phyloP scores from a whole-genome alignment of 2,113 vertebrate species.

The Campylorhamphus procurvoides region DNA sequence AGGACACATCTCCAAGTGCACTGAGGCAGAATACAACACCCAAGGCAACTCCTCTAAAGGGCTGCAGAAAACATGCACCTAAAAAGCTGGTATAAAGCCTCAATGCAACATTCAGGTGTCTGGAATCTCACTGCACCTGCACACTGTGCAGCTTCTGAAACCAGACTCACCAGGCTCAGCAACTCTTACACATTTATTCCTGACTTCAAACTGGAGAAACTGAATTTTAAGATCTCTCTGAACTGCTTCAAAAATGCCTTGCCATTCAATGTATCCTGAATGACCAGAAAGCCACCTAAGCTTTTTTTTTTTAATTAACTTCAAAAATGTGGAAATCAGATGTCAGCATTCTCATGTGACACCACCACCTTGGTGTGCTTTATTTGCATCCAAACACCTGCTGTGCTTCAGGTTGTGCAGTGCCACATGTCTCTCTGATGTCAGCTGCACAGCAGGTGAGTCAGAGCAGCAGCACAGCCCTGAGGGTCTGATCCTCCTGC shows the following conservation, averaged over 20 bases:
- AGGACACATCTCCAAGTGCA: neutral
- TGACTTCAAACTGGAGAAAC: neutral
- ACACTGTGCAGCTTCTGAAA: neutral
- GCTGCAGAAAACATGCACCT: rapidly evolving
- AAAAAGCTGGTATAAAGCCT: neutral
- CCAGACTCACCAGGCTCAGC: neutral
- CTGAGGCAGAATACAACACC: neutral
- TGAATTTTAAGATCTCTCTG: neutral
- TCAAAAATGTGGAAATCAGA: rapidly evolving
- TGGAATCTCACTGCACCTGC: neutral
- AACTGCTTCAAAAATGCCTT: neutral
- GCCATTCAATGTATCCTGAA: neutral
- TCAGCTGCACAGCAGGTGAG: neutral
- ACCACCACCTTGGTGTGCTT: rapidly evolving
- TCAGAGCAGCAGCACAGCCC: neutral
- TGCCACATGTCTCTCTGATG: neutral
- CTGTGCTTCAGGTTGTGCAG: neutral
- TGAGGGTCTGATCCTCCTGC: neutral
- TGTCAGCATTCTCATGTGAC: neutral
- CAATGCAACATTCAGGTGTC: rapidly evolving
- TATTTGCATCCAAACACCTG: neutral
- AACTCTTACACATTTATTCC: neutral
- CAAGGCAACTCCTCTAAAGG: neutral
- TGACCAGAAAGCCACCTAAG: neutral
- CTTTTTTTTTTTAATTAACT: neutral